Evolutionary conservation across 1,140 invertebrate genomes (phyloP).

Genomic region (Bombus soroeensis): DNA sequence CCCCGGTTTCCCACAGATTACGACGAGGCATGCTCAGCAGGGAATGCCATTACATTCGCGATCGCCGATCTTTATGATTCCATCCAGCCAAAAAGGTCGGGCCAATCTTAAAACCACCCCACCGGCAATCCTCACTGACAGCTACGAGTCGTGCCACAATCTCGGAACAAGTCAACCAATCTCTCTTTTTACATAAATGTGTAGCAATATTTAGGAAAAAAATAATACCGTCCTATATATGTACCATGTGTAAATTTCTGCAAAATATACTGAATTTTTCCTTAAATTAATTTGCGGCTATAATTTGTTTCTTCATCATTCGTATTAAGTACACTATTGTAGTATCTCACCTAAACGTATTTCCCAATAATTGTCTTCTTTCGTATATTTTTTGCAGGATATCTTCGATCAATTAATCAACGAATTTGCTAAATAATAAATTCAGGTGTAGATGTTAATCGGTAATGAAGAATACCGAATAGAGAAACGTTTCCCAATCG

Average conservation of each 20-base stretch:
- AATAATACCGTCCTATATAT: too few relatives aligned
- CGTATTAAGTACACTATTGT: too few relatives aligned
- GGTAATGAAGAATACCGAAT: not conserved
- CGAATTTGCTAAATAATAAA: not conserved
- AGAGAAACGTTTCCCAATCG: not conserved
- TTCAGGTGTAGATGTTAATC: not conserved
- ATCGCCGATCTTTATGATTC: constrained; percentile 72
- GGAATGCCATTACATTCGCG: constrained; percentile 71
- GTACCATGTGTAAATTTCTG: too few relatives aligned
- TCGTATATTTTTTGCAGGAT: not conserved
- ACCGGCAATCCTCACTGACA: constrained; percentile 37
- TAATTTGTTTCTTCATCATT: too few relatives aligned
- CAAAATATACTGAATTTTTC: too few relatives aligned
- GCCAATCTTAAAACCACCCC: constrained; percentile 60
- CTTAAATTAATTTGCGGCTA: too few relatives aligned
- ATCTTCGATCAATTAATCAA: not conserved
- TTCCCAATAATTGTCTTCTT: not conserved
- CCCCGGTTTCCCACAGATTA: constrained; percentile 67
- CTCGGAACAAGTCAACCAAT: constrained; percentile 5
- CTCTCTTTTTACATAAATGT: not conserved
- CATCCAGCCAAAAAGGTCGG: constrained; percentile 65
- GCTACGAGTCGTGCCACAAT: constrained; percentile 25
- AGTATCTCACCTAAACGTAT: not conserved
- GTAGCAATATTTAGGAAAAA: too few relatives aligned
- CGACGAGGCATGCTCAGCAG: constrained; percentile 67